Evolutionary conservation across 1,140 invertebrate species (phyloP).

Genomic region (Melanaphis sacchari): DNA sequence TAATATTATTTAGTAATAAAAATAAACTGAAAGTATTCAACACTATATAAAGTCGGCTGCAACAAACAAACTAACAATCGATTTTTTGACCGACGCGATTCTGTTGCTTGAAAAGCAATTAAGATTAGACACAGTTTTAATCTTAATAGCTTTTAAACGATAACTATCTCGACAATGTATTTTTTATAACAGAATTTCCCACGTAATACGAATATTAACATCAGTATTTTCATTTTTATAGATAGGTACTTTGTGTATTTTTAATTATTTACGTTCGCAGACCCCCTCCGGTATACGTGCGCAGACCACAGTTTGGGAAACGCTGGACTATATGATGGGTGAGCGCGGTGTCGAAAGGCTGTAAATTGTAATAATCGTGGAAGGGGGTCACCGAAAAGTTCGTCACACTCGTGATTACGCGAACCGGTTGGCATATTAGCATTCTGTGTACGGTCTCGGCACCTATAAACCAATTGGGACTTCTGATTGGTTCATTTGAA

Average conservation of each 20-base stretch:
- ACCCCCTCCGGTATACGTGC: background rate
- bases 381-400: too few species aligned
- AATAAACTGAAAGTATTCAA: background rate
- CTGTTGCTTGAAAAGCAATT: too few species aligned
- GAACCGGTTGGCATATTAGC: too few species aligned
- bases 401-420: too few species aligned
- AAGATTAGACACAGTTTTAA: too few species aligned
- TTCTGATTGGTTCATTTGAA: too few species aligned
- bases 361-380: too few species aligned
- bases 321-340: too few species aligned
- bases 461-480: too few species aligned
- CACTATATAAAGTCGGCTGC: background rate
- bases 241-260: background rate
- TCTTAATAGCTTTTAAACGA: background rate
- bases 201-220: background rate
- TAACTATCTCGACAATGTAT: background rate
- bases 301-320: background rate
- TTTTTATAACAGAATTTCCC: background rate
- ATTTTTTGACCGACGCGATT: background rate
- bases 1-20: background rate
- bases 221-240: background rate
- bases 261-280: background rate
- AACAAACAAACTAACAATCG: slow-evolving; percentile 7
- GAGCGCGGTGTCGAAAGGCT: too few species aligned
- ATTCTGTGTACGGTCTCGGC: too few species aligned